Evolutionary conservation across 2,113 vertebrate genomes (phyloP), one percentile per base, ranked within the genome.

Genomic region (Burhinus oedicnemus): DNA sequence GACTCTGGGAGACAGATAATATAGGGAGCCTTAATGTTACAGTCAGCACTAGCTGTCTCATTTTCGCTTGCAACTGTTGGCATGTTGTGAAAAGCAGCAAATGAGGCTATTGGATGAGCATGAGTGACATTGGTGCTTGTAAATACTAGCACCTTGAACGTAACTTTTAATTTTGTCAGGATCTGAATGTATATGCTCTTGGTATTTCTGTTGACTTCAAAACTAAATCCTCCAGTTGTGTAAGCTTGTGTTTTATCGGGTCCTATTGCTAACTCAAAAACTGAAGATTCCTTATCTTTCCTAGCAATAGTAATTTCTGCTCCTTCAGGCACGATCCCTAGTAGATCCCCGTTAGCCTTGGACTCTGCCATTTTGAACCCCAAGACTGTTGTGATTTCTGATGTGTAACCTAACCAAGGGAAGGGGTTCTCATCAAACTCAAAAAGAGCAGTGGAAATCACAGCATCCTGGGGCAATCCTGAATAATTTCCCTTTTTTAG

Each of bases 381-480:
- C 3, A 95, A 58, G 66, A 98, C 91, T 49, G 97, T 96, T 90
- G 23, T 2, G 1, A 97, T 96, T 55, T 96, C 83, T 25, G 95
- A 52, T 38, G 55, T 71, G 21, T 84, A 62, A 18, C 7, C 82
- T 58, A 98, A 40, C 98, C 98, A 98, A 25, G 97, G 97, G 84
- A 98, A 98, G 9, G 98, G 97, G 62, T 95, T 98, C 5, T 95
- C 65, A 5, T 96, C 49, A 88, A 98, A 98, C 60, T 98, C 97
- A 91, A 95, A 98, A 77, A 98, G 20, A 19, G 94, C 93, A 30
- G 92, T 79, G 11, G 97, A 97, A 51, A 98, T 22, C 2, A 87
- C 95, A 16, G 97, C 58, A 10, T 93, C 34, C 0, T 12, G 8
- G 0, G 49, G 9, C 36, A 85, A 12, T 30, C 22, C 16, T 3